Conservation (phyloP, 2,888 invertebrate genomes). For the Galerucella calmariensis region DNA sequence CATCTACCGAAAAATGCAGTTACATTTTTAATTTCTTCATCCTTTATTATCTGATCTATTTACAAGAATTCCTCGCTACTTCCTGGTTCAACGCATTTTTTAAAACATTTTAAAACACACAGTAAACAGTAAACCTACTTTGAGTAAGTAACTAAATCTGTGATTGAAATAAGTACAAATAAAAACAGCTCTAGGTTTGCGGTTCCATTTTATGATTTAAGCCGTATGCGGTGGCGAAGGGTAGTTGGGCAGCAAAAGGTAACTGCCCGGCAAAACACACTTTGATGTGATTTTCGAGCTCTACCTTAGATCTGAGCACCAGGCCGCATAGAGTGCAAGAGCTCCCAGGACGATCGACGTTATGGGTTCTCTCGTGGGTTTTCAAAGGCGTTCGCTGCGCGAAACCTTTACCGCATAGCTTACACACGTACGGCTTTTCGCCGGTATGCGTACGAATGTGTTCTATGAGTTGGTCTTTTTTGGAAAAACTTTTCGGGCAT, state of each 20-base stretch:
- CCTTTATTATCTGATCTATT: too few species aligned
- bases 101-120: too few species aligned
- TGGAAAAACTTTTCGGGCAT: slow-evolving; percentile 67
- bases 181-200: not conserved
- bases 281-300: slow-evolving; percentile 37
- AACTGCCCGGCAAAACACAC: slow-evolving; percentile 32
- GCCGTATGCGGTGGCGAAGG: slow-evolving; percentile 23
- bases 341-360: slow-evolving; percentile 34
- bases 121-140: too few species aligned
- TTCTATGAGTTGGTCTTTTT: slow-evolving; percentile 62
- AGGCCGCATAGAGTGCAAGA: slow-evolving; percentile 35
- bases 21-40: too few species aligned
- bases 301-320: slow-evolving; percentile 29
- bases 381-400: slow-evolving; percentile 69
- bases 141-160: too few species aligned
- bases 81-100: too few species aligned
- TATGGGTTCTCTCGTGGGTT: slow-evolving; percentile 38
- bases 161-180: not conserved
- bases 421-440: slow-evolving; percentile 61
- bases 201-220: slow-evolving; percentile 36
- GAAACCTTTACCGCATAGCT: slow-evolving; percentile 60
- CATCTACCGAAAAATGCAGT: too few species aligned
- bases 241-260: slow-evolving; percentile 32
- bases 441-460: slow-evolving; percentile 56
- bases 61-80: too few species aligned